These are phyloP conservation scores for Cherax destructor DNA, from an alignment of 1,140 invertebrate species.

Conservation along the genomic window DNA sequence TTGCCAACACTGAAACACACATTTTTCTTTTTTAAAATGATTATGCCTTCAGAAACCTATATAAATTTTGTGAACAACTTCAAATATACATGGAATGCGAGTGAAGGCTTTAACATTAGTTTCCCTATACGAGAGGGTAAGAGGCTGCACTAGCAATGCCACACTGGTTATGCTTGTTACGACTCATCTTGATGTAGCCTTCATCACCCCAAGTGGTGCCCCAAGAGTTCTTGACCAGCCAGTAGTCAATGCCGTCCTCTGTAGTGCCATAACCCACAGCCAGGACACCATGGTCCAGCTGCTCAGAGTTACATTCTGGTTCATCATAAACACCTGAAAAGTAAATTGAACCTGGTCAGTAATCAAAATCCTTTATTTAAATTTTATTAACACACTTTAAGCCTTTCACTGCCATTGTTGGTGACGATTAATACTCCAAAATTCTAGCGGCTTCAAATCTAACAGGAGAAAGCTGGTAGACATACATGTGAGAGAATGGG, in stretches of 20 bases:
- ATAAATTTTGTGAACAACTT: neutral
- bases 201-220: conserved; percentile 77
- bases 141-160: conserved; percentile 72
- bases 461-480: too few species aligned
- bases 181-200: conserved; percentile 78
- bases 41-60: neutral
- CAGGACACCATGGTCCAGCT: conserved; percentile 79
- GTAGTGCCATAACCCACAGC: conserved; percentile 74
- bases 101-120: neutral
- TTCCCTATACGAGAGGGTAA: conserved; percentile 71
- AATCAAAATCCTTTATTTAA: too few species aligned
- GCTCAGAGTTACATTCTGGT: conserved; percentile 81
- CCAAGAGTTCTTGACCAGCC: conserved; percentile 80
- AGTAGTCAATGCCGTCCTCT: conserved; percentile 76
- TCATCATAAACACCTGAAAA: conserved; percentile 82
- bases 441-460: too few species aligned
- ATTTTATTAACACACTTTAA: too few species aligned
- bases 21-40: neutral
- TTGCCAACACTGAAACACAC: too few species aligned
- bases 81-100: neutral
- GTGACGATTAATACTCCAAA: too few species aligned
- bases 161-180: conserved; percentile 76
- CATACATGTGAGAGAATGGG: too few species aligned
- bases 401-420: too few species aligned
- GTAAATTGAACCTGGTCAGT: too few species aligned